Evolutionary conservation across 2,113 vertebrate genomes (phyloP), one percentile per base, ranked within the genome.

Genomic region (Ptyas mucosa): DNA sequence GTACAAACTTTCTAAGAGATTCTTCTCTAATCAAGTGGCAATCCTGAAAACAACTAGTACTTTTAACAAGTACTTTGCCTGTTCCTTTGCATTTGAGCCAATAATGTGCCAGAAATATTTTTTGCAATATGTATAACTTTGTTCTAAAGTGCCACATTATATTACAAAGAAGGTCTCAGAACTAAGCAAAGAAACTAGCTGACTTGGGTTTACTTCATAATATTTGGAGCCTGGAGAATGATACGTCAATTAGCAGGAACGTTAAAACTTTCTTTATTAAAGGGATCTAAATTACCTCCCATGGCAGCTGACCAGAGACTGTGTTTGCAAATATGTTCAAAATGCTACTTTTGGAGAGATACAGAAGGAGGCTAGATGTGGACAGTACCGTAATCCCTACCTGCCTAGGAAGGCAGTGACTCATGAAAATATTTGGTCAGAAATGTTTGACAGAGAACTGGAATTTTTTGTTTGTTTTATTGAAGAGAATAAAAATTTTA

Each of bases 391-490:
- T 54, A 92, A 95, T 91, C 91, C 64, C 18, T 81, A 81, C 94
- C 94, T 96, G 94, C 93, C 92, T 96, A 94, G 86, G 49, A 85
- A 94, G 20, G 29, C 64, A 18, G 64, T 88, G 94, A 91, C 93
- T 96, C 93, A 85, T 88, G 93, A 96, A 96, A 97, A 95, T 96
- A 97, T 96, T 97, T 96, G 88, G 93, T 89, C 9, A 88, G 69
- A 89, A 91, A 95, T 1, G 0, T 96, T 96, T 96, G 96, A 96
- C 49, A 85, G 58, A 64, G 92, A n/a, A 69, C 87, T 95, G 95
- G 95, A 94, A 95, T 94, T 90, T 95, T 87, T 29, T 96, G 93
- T 96, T 97, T 95, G 43, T 92, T 95, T 94, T 96, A 86, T 89
- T 94, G 90, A 95, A 92, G 4, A 89, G 89, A 96, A 95, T 95